These are phyloP conservation scores for Eulemur rufifrons DNA, from an alignment of 2,113 vertebrate genomes.

Conservation along the genomic window DNA sequence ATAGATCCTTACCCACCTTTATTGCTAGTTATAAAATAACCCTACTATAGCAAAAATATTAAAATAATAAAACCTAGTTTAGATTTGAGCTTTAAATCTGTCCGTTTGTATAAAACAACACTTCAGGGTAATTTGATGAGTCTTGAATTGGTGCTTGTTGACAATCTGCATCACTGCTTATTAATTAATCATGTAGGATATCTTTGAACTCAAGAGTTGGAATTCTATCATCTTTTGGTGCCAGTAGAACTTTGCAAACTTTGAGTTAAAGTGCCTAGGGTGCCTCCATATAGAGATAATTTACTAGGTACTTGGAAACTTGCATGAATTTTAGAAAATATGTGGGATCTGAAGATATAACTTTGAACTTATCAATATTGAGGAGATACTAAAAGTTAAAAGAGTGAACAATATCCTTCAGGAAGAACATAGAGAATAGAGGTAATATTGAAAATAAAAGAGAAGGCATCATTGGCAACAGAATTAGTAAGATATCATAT, in stretches of 20 bases:
- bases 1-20: neutral
- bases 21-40: neutral
- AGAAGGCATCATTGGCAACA: neutral
- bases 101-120: neutral
- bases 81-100: neutral
- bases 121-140: neutral
- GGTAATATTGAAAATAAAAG: neutral
- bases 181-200: neutral
- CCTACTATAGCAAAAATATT: neutral
- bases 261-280: neutral
- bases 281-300: neutral
- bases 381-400: neutral
- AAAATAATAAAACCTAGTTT: neutral
- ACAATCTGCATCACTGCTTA: neutral
- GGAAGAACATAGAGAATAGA: neutral
- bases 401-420: neutral
- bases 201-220: neutral
- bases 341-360: neutral
- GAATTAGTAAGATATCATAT: neutral
- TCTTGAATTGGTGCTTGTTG: neutral
- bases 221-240: neutral
- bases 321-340: neutral
- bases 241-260: neutral
- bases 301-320: neutral
- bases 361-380: neutral